These are phyloP conservation scores for Lissocephala sabroskyi DNA, from an alignment of 2,888 invertebrate genomes.

Conservation along the genomic window DNA sequence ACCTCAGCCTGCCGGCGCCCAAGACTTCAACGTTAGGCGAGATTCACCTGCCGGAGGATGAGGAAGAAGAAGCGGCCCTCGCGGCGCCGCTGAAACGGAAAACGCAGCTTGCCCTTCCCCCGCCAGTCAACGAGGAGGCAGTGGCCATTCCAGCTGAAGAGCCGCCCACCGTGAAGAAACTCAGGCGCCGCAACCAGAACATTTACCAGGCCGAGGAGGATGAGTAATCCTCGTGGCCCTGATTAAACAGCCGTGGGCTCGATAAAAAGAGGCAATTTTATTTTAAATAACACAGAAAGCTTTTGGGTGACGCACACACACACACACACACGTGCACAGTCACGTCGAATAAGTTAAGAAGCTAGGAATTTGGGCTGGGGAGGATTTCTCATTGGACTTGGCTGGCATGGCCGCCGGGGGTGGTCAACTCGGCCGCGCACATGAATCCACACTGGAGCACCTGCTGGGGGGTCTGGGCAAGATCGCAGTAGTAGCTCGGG, in stretches of 20 bases:
- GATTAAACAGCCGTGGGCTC: no score
- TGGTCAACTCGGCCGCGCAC: slow-evolving; percentile 54
- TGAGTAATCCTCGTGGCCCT: slow-evolving; percentile 25
- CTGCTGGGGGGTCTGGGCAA: slow-evolving; percentile 55
- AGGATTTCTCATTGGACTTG: slow-evolving; percentile 23
- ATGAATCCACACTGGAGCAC: slow-evolving; percentile 49
- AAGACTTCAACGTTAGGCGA: slow-evolving; percentile 18
- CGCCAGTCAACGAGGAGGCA: no score
- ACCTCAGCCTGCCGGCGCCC: slow-evolving; percentile 34
- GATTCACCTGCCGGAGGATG: slow-evolving; percentile 30
- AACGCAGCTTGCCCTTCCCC: no score
- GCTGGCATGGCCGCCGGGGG: slow-evolving; percentile 30
- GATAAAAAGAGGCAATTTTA: slow-evolving; percentile 50
- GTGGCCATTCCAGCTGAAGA: neutral
- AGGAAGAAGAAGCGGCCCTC: slow-evolving; percentile 2
- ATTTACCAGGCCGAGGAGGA: slow-evolving; percentile 58
- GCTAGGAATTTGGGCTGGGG: no score
- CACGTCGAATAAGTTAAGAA: no score
- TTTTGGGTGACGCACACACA: no score
- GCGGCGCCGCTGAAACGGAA: no score
- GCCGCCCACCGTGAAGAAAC: slow-evolving; percentile 49
- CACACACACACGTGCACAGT: no score
- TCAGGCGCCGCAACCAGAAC: slow-evolving; percentile 70
- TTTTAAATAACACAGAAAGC: slow-evolving; percentile 56
- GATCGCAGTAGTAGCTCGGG: slow-evolving; percentile 69